Evolutionary conservation across 2,888 invertebrate species (phyloP).

Genomic region (Conomelus anceps): DNA sequence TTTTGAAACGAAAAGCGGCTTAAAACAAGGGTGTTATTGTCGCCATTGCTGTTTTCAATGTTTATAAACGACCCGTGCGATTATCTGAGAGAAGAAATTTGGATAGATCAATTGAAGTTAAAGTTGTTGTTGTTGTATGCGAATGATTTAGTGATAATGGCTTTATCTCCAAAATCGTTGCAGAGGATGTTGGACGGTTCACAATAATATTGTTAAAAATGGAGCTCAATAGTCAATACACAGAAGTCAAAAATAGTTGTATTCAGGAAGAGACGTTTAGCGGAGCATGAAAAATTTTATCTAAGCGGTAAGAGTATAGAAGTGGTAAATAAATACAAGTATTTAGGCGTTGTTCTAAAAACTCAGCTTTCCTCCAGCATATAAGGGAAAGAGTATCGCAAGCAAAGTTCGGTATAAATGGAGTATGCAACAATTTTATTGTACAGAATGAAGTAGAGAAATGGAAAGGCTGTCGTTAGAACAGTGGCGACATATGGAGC

Average conservation of each 20-base stretch:
- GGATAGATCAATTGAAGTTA: conserved; percentile 16
- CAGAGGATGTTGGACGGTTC: conserved; percentile 21
- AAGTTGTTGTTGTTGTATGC: conserved; percentile 25
- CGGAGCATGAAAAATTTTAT: not conserved
- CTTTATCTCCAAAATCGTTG: conserved; percentile 10
- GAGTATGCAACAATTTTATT: not conserved
- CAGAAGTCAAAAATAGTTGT: conserved; percentile 17
- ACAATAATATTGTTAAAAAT: conserved; percentile 23
- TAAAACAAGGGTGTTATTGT: conserved; percentile 27
- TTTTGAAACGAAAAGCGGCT: too few relatives aligned
- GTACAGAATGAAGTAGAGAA: not conserved
- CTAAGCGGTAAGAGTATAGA: not conserved
- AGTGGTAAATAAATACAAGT: not conserved
- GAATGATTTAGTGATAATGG: conserved; percentile 26
- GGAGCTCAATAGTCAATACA: conserved; percentile 26
- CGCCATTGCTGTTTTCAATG: conserved; percentile 24
- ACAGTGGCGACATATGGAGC: not conserved
- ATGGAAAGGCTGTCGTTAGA: not conserved
- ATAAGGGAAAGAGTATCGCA: not conserved
- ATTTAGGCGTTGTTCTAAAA: not conserved
- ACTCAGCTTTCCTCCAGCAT: not conserved
- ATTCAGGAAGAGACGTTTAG: not conserved
- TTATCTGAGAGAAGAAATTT: not conserved
- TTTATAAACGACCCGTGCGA: conserved; percentile 21
- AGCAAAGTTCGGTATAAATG: not conserved